Evolutionary conservation across 1,140 invertebrate species (phyloP).

Genomic region (Stenopsyche tienmushanensis): DNA sequence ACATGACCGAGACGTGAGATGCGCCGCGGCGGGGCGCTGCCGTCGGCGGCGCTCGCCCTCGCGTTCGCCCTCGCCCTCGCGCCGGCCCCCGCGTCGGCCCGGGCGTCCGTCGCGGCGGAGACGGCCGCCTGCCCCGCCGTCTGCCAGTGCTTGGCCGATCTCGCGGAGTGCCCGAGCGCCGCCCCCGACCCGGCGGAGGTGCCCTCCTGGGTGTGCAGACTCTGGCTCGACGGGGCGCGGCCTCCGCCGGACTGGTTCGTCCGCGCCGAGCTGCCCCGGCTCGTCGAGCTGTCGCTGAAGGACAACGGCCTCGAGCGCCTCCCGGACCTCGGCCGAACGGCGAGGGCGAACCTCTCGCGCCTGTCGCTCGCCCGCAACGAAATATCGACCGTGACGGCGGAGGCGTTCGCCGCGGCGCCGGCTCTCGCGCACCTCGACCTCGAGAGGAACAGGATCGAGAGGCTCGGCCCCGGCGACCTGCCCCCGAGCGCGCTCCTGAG

Average conservation of each 20-base stretch:
- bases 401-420: conserved; percentile 41
- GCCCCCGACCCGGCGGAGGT: not conserved
- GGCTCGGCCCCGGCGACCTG: conserved; percentile 62
- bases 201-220: not conserved
- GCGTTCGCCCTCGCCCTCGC: not conserved
- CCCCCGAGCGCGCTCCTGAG: conserved; percentile 56
- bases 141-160: conserved; percentile 44
- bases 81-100: conserved; percentile 36
- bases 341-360: too few relatives aligned
- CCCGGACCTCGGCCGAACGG: conserved; percentile 44
- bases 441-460: conserved; percentile 65
- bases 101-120: conserved; percentile 30
- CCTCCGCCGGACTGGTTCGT: conserved; percentile 49
- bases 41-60: not conserved
- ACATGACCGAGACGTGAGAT: not conserved
- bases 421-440: conserved; percentile 54
- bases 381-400: conserved; percentile 45
- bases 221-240: not conserved
- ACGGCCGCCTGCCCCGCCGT: conserved; percentile 36
- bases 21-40: not conserved
- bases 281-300: conserved; percentile 55
- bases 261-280: conserved; percentile 59
- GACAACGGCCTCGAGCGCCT: conserved; percentile 53
- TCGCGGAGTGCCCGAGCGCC: conserved; percentile 43
- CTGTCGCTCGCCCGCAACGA: conserved; percentile 45